Percentiles rank a stretch among this genome's conserved stretches.
Conservation (phyloP, 1,140 invertebrate species). For the Myzus persicae region DNA sequence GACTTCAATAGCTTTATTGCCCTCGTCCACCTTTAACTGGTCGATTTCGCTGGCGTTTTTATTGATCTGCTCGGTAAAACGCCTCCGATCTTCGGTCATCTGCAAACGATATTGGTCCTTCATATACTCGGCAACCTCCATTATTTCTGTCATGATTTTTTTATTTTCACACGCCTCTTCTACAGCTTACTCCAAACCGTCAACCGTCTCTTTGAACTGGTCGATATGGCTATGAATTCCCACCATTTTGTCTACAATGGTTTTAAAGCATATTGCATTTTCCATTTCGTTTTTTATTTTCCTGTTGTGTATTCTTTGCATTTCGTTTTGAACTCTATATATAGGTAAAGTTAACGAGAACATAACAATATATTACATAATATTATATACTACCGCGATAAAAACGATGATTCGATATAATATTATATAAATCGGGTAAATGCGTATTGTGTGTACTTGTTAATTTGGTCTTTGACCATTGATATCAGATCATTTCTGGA, state of each 20-base stretch:
- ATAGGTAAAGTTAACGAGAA: not conserved
- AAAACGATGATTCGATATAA: not conserved
- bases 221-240: not conserved
- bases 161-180: not conserved
- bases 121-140: not conserved
- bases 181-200: not conserved
- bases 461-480: not conserved
- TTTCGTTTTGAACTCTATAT: not conserved
- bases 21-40: not conserved
- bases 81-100: not conserved
- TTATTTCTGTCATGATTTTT: not conserved
- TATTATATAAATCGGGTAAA: not conserved
- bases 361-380: not conserved
- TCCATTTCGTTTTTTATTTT: not conserved
- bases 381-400: too few species aligned
- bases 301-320: not conserved
- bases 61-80: not conserved
- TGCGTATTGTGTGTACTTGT: not conserved
- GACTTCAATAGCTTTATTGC: not conserved
- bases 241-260: not conserved
- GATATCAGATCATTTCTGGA: not conserved
- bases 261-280: not conserved
- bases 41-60: not conserved
- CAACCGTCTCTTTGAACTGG: not conserved
- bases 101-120: not conserved